These are phyloP conservation scores for Sturnus vulgaris DNA, from an alignment of 2,113 vertebrate species.

Conservation along the genomic window DNA sequence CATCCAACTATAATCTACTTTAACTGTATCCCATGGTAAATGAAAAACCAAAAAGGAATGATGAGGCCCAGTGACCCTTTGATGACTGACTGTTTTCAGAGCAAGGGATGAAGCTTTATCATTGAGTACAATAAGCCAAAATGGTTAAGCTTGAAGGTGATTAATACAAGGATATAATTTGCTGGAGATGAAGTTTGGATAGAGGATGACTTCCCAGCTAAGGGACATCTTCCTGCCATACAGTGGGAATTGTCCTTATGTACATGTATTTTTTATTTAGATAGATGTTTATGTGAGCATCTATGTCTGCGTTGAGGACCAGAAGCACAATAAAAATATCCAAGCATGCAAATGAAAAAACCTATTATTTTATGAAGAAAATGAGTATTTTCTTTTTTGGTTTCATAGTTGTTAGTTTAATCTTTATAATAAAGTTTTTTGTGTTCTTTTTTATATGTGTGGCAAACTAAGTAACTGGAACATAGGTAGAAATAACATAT, in stretches of 20 bases:
- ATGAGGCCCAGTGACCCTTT: neutral
- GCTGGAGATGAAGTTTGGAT: neutral
- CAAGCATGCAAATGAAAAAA: slow-evolving; percentile 52
- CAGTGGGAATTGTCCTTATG: neutral
- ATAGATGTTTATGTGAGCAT: neutral
- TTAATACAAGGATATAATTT: neutral
- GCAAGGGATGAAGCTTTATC: neutral
- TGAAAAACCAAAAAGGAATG: neutral
- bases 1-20: neutral
- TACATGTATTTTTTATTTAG: neutral
- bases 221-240: neutral
- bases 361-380: slow-evolving; percentile 23
- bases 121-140: neutral
- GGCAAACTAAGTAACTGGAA: slow-evolving; percentile 61
- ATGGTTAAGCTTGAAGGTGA: neutral
- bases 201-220: neutral
- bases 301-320: neutral
- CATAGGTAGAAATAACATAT: slow-evolving; percentile 74
- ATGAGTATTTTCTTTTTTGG: neutral
- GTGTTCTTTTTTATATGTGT: neutral
- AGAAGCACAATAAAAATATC: slow-evolving; percentile 14
- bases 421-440: slow-evolving; percentile 54
- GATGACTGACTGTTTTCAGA: neutral
- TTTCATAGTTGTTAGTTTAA: slow-evolving; percentile 42
- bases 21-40: neutral